phyloP scores from a whole-genome alignment of 2,113 vertebrate genomes.

The Dicaeum eximium region DNA sequence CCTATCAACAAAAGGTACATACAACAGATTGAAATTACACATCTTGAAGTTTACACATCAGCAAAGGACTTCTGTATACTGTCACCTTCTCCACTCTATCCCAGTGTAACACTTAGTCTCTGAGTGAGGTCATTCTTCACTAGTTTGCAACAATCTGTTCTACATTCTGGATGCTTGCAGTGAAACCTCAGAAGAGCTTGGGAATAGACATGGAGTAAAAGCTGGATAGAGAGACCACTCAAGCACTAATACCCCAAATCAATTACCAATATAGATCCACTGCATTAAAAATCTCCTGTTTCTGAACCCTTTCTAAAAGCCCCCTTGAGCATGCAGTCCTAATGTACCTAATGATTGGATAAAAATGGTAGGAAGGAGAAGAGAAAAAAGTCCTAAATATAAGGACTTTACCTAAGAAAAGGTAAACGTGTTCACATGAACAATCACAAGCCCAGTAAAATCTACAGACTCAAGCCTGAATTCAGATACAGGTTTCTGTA shows the following conservation, averaged over 20 bases:
- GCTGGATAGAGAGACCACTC: not conserved
- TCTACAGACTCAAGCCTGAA: not conserved
- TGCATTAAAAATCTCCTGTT: not conserved
- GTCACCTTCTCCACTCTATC: not conserved
- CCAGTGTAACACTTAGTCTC: not conserved
- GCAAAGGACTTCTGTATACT: not conserved
- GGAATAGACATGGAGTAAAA: not conserved
- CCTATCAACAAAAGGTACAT: not conserved
- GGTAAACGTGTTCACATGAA: not conserved
- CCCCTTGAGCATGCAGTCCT: not conserved
- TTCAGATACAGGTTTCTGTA: not conserved
- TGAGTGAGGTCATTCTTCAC: not conserved
- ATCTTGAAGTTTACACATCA: not conserved
- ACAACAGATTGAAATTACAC: not conserved
- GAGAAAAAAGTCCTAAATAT: not conserved
- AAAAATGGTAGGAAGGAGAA: not conserved
- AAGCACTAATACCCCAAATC: not conserved
- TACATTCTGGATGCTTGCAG: not conserved
- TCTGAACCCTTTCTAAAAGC: not conserved
- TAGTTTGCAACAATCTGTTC: not conserved
- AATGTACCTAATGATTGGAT: not conserved
- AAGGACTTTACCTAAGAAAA: not conserved
- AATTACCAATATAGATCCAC: not conserved
- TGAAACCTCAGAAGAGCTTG: constrained; percentile 6
- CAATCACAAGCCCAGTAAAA: not conserved